Evolutionary conservation across 2,113 vertebrate species (phyloP), one percentile per base, ranked within the genome.

Genomic region (Polypterus bichir): DNA sequence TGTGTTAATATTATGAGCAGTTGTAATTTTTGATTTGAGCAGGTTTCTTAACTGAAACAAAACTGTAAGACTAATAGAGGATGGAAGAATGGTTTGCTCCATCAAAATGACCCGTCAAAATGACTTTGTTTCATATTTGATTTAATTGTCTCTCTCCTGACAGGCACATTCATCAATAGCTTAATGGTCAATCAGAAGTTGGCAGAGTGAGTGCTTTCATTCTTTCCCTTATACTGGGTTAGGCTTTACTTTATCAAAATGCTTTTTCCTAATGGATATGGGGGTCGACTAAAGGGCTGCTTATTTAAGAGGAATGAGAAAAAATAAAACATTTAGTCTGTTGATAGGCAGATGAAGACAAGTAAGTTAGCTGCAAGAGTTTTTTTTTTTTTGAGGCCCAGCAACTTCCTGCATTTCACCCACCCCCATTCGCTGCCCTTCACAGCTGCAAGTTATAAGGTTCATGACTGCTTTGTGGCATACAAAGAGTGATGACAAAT

Each of bases 111-210:
- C 82, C 92, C 88, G 90, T 97, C 94, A 93, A 80, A 92, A 92
- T 78, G 90, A 96, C 93, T 97, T 96, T 94, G 92, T 92, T 96
- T 97, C 94, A 97, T 92, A 91, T 97, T 97, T 98, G 94, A 98
- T 98, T 97, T 95, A 94, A 97, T 97, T 97, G 92, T 97, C 94
- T 97, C 88, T 88, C 84, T 88, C 86, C 84, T 96, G 92, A 97
- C 92, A 97, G 92, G 90, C 91, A 94, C 94, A 98, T 98, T 98
- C 91, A 97, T 98, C 96, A 98, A 88, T 92, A 92, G 91, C 89
- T 90, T 97, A 97, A 98, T 98, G 92, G 92, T 96, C 93, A 97
- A 96, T 97, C 94, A 92, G 88, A 92, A 90, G 87, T 92, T 92
- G 89, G 89, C 91, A 92, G 91, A 88, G 78, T 84, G 86, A 89